Evolutionary conservation across 2,888 invertebrate species (phyloP), one percentile per base, ranked within the genome.

Genomic region (Diadegma fenestrale): DNA sequence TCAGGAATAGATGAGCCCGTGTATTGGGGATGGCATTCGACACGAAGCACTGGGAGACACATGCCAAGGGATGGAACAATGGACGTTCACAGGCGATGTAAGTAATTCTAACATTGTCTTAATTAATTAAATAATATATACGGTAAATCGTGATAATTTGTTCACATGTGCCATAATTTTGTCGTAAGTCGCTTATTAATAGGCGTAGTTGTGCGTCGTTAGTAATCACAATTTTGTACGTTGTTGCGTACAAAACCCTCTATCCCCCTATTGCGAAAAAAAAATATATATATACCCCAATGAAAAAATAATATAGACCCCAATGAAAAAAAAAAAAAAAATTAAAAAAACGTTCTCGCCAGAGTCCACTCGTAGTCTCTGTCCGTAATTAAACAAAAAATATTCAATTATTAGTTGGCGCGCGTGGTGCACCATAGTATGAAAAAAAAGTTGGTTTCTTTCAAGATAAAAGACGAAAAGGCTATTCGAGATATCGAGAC

Each of bases 31-130:
- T 33, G 17, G 63, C 63, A 64, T 58, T 26, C 26, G 26, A 58
- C 33, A 19, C 19, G 64, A 64, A 64, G 33, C 64, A 64, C n/a
- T 10, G 5, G 37, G 14, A 14, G 33, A 37, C 0, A 64, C 64
- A 19, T 10, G 37, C 19, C n/a, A 19, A 33, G 37, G 64, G n/a
- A 37, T 64, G n/a, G 37, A 64, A 64, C 64, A 64, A 64, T 37
- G 64, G 64, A 64, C 12, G 37, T 37, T 19, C 64, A 7, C 30
- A 10, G n/a, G 37, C 37, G 10, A n/a, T n/a, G 33, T 30, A 64
- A 64, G 30, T 33, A 64, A 37, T 37, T 64, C 10, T n/a, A n/a
- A 64, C 64, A 33, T 64, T 37, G 64, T 64, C 37, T 64, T 64
- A 64, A 64, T 64, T 64, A 64, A 64, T 64, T 64, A 33, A 64